Conservation (phyloP, 2,797 vertebrate genomes). For the Eulemur rubriventer region DNA sequence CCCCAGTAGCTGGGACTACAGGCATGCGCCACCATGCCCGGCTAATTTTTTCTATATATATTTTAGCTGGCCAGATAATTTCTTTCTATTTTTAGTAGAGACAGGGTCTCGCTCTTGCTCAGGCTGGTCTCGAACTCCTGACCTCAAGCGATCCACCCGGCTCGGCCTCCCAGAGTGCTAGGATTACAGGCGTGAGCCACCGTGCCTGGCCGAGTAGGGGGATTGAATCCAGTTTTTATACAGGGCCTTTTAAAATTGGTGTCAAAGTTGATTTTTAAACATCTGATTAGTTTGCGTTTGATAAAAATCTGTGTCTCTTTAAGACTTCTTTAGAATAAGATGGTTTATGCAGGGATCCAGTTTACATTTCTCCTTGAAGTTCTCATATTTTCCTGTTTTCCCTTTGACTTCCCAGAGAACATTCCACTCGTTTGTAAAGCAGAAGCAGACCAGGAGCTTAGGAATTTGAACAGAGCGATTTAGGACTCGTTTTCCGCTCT, state of each 20-base stretch:
- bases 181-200: too few species aligned
- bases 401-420: not conserved
- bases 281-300: not conserved
- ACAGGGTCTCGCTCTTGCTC: too few species aligned
- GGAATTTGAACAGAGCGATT: not conserved
- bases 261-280: slow-evolving; percentile 1
- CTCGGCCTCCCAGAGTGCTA: too few species aligned
- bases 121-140: too few species aligned
- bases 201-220: fast-evolving
- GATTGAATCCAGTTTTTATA: not conserved
- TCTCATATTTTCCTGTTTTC: slow-evolving; percentile 23
- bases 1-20: too few species aligned
- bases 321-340: not conserved
- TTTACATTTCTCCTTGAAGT: not conserved
- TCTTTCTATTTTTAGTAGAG: too few species aligned
- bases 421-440: slow-evolving; percentile 20
- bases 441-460: not conserved
- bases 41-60: too few species aligned
- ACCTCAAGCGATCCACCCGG: fast-evolving
- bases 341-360: not conserved
- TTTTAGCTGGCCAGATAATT: too few species aligned
- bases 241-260: not conserved
- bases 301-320: not conserved
- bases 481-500: not conserved
- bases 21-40: fast-evolving